A percentile compares a stretch with the other conserved stretches of the same genome.
phyloP scores from a whole-genome alignment of 2,888 invertebrate genomes.

The Molorchus minor region DNA sequence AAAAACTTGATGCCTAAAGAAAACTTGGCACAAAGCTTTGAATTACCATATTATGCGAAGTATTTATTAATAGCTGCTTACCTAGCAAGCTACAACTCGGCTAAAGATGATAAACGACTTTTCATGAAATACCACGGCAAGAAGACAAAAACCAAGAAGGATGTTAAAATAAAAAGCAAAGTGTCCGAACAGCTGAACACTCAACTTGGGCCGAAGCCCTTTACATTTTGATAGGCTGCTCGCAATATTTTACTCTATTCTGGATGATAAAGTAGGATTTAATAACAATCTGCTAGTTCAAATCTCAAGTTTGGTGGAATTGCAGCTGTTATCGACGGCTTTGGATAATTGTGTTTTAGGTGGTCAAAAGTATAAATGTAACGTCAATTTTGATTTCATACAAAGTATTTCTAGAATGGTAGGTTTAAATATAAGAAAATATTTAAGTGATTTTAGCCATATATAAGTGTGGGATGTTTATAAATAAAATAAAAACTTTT shows the following conservation, averaged over 20 bases:
- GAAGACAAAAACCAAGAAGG: constrained; percentile 72
- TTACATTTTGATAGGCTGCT: constrained; percentile 52
- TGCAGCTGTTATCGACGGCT: constrained; percentile 77
- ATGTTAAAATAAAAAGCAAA: constrained; percentile 70
- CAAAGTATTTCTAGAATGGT: constrained; percentile 79
- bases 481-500: background rate
- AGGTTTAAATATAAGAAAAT: constrained; percentile 78
- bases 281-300: constrained; percentile 89
- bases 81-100: constrained; percentile 91
- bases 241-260: constrained; percentile 69
- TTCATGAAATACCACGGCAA: constrained; percentile 85
- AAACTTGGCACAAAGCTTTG: constrained; percentile 72
- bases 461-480: constrained; percentile 27
- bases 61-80: constrained; percentile 90
- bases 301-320: constrained; percentile 85
- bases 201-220: constrained; percentile 81
- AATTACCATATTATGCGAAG: constrained; percentile 90
- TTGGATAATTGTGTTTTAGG: constrained; percentile 80
- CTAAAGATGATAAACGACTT: constrained; percentile 85
- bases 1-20: constrained; percentile 42
- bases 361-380: constrained; percentile 86
- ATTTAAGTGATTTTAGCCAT: constrained; percentile 76
- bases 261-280: constrained; percentile 84
- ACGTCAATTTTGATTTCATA: constrained; percentile 84
- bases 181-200: constrained; percentile 69